Evolutionary conservation across 2,888 invertebrate genomes (phyloP).

Genomic region (Microplitis deprimator): DNA sequence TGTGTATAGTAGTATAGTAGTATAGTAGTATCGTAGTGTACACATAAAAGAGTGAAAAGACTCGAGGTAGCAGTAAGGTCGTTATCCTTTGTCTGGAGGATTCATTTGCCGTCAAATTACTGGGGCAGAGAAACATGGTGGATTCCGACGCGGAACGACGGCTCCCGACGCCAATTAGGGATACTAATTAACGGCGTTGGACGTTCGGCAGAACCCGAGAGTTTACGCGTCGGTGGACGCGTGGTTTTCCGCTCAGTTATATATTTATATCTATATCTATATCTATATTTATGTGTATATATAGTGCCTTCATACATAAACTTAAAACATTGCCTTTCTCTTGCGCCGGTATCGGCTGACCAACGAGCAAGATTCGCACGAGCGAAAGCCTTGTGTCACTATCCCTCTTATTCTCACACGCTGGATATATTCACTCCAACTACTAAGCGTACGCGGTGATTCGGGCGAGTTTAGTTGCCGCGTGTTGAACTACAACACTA

Average conservation of each 20-base stretch:
- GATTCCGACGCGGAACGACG: conserved; percentile 37
- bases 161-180: conserved; percentile 42
- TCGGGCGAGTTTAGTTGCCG: conserved; percentile 7
- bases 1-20: too few relatives aligned
- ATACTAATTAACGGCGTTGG: conserved; percentile 43
- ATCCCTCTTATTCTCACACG: conserved; percentile 24
- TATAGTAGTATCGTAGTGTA: not conserved
- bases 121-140: conserved; percentile 37
- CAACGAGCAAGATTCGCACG: conserved; percentile 4
- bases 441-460: conserved; percentile 7
- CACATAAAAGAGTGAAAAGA: conserved; percentile 16
- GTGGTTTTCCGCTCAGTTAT: conserved; percentile 30
- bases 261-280: conserved; percentile 25
- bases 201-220: conserved; percentile 35
- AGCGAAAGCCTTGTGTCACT: conserved; percentile 17
- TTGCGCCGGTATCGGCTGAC: not conserved
- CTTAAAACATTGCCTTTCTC: conserved; percentile 20
- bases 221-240: conserved; percentile 42
- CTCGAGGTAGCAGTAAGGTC: conserved; percentile 16
- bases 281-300: not conserved
- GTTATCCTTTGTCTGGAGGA: conserved; percentile 36
- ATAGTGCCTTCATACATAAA: conserved; percentile 19
- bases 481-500: conserved; percentile 4
- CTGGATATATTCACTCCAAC: not conserved
- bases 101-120: conserved; percentile 34